Evolutionary conservation across 2,888 invertebrate genomes (phyloP).

Genomic region (Tachina fera): DNA sequence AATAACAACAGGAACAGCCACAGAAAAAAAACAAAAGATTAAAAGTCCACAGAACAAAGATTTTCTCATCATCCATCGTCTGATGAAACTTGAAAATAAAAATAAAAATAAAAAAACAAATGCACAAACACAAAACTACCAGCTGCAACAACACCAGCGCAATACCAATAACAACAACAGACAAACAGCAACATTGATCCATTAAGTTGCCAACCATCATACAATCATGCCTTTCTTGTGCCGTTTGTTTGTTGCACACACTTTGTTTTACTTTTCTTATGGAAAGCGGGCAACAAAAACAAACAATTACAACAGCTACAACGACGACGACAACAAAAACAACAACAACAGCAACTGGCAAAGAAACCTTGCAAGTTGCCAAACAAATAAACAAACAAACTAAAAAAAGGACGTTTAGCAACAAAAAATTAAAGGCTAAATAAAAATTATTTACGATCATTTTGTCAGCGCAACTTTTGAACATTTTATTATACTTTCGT

Average conservation of each 20-base stretch:
- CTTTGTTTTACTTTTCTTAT: slow-evolving; percentile 7
- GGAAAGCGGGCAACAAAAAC: slow-evolving; percentile 57
- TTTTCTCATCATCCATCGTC: slow-evolving; percentile 63
- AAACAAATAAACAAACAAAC: slow-evolving; percentile 30
- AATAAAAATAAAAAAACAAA: slow-evolving; percentile 6
- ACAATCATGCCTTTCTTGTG: slow-evolving; percentile 39
- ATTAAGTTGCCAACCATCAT: slow-evolving; percentile 51
- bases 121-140: slow-evolving; percentile 5
- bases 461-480: slow-evolving; percentile 77
- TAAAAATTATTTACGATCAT: slow-evolving; percentile 82
- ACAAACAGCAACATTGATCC: slow-evolving; percentile 40
- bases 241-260: slow-evolving; percentile 42
- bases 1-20: slow-evolving; percentile 42
- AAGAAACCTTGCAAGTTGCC: slow-evolving; percentile 59
- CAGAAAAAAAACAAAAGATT: slow-evolving; percentile 28
- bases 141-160: slow-evolving; percentile 58
- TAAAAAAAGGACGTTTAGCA: slow-evolving; percentile 52
- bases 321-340: slow-evolving; percentile 23
- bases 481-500: slow-evolving; percentile 52
- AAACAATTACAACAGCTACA: slow-evolving; percentile 26
- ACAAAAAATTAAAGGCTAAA: slow-evolving; percentile 69
- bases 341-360: slow-evolving; percentile 29
- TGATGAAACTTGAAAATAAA: slow-evolving; percentile 36
- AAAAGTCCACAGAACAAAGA: slow-evolving; percentile 45
- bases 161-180: slow-evolving; percentile 7